Base-by-base conservation (phyloP, 2,797 vertebrate genomes). In the Peromyscus attwateri region DNA sequence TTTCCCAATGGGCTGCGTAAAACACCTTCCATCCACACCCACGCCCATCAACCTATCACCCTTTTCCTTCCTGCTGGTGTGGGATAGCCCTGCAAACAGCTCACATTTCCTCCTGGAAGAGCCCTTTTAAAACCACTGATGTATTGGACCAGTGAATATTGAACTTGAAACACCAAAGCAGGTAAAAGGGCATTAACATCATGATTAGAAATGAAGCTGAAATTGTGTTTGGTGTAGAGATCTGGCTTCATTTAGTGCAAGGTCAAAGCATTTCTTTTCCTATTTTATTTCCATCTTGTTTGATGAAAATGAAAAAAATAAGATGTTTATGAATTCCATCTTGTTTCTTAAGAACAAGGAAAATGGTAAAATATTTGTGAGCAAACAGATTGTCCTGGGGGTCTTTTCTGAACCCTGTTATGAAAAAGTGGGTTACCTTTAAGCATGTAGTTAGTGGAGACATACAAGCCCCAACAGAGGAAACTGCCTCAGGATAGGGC, bases 21-120 rank as follows among this genome's bases (percentile, higher is more conserved):
- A 96, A 94, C 85, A 94, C 93, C 92, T 96, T 96, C 89, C 0
- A n/a, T 96, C 95, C 85, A 96, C 84, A 96, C 93, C 97, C 95
- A 95, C 64, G 0, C 94, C 94, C 91, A 85, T 89, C 87, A 81
- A 5, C 91, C 87, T 93, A 87, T 94, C 80, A 87, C 93, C 90
- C 87, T 96, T 95, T 92, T 52, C 43, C 96, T 91, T 92, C 92
- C 96, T 46, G 80, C 96, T 87, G 87, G 80, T 52, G 5, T 94
- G 81, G 95, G 95, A 85, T 64, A 96, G 21, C 70, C 66, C 52
- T 81, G 52, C 94, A 97, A 97, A 95, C 92, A 95, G 92, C 80
- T 96, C 93, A 71, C 77, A 92, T 62, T 95, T 87, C 81, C 95
- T 92, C 89, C 89, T n/a, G 9, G 83, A 93, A 79, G 68, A 71